Conservation (phyloP, 23 tunicate genomes). For the Halocynthia aurantium region DNA sequence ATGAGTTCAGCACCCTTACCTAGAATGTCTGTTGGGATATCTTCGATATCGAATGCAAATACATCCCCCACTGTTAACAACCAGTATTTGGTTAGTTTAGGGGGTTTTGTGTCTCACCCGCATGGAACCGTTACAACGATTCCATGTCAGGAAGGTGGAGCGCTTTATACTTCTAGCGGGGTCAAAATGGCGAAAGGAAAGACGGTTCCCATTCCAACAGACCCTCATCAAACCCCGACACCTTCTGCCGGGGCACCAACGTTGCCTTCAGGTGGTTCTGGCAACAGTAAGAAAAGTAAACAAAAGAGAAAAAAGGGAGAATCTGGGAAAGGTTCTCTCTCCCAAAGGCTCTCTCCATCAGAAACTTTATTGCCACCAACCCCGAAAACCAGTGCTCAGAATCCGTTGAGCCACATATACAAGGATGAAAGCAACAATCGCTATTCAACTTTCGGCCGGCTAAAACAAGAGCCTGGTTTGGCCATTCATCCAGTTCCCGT, state of each 20-base stretch:
- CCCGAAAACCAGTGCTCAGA: too few relatives aligned
- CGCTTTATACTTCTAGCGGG: constrained; percentile 15
- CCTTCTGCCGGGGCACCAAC: constrained; percentile 4
- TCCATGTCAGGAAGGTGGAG: constrained; percentile 8
- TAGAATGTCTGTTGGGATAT: constrained; percentile 18
- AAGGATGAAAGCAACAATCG: too few relatives aligned
- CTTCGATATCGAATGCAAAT: background rate
- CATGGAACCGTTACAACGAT: background rate
- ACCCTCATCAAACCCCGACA: constrained; percentile 41
- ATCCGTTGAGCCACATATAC: too few relatives aligned
- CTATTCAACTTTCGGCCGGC: too few relatives aligned
- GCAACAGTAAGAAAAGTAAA: too few relatives aligned
- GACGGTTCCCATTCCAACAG: constrained; percentile 83
- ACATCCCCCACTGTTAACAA: background rate
- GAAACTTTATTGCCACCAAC: too few relatives aligned
- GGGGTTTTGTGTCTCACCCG: constrained; percentile 1
- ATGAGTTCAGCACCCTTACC: constrained; percentile 6
- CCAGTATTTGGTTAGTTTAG: background rate
- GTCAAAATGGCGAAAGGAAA: constrained; percentile 65
- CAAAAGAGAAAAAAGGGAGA: too few relatives aligned
- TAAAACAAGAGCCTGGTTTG: too few relatives aligned
- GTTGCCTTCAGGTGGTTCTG: too few relatives aligned
- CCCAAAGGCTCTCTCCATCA: too few relatives aligned
- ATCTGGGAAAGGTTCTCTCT: too few relatives aligned
- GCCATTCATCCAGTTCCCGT: too few relatives aligned